A percentile compares a stretch with the other conserved stretches of the same genome.
Evolutionary conservation across 2,888 invertebrate species (phyloP).

Genomic region (Abrostola tripartita): DNA sequence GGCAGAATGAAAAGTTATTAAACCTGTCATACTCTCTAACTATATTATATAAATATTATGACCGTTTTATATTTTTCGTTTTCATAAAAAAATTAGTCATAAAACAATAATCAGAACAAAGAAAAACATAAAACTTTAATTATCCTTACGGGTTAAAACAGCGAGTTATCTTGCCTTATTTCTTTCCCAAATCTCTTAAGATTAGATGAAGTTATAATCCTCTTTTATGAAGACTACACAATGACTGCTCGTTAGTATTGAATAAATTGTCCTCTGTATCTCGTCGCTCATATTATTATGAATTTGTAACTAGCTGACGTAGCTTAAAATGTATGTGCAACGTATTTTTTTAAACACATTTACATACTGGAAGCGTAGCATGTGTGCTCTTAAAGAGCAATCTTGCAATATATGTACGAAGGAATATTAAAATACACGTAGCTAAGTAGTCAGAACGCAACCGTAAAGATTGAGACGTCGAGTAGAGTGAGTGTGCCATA

Average conservation of each 20-base stretch:
- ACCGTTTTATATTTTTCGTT: neutral
- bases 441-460: conserved; percentile 70
- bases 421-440: conserved; percentile 64
- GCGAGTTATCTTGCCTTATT: conserved; percentile 66
- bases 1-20: too few species aligned
- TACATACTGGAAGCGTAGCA: conserved; percentile 32
- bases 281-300: conserved; percentile 33
- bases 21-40: too few species aligned
- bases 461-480: conserved; percentile 78
- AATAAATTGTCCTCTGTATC: conserved; percentile 58
- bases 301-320: conserved; percentile 35
- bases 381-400: conserved; percentile 39
- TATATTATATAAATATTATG: too few species aligned
- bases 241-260: conserved; percentile 61
- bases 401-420: conserved; percentile 43
- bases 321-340: conserved; percentile 21
- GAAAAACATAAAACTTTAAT: conserved; percentile 63
- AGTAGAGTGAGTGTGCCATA: conserved; percentile 80
- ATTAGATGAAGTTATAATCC: conserved; percentile 67
- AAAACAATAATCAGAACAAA: conserved; percentile 60
- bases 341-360: conserved; percentile 29
- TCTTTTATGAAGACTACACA: conserved; percentile 56
- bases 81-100: conserved; percentile 18
- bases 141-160: conserved; percentile 62
- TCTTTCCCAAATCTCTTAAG: conserved; percentile 56